Base-by-base conservation (phyloP, 2,113 vertebrate genomes). In the Desmodus rotundus region DNA sequence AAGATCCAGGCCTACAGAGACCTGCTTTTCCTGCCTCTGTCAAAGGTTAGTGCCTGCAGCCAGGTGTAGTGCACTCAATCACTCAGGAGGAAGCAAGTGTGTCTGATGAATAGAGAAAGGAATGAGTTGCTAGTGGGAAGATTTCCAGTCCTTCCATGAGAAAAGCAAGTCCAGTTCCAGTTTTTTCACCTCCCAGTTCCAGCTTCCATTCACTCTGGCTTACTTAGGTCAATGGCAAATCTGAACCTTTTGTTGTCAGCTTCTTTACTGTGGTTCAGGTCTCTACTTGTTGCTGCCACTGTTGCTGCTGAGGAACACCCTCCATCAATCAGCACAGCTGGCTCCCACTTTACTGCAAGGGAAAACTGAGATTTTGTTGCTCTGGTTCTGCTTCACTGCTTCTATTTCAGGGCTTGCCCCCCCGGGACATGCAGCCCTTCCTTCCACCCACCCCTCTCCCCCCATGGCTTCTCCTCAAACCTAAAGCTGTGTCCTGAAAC, bases 61-160 rank as follows among this genome's bases (percentile, higher is more conserved):
- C 52, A 91, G 94, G 67, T 19, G 11, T 16, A 26, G 24, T 36
- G 56, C 56, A 45, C 38, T 38, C 28, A 84, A 28, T 58, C 81
- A 94, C 43, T 36, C n/a, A 68, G 45, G 45, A 91, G 70, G 31
- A 87, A 72, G 12, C 56, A 56, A 95, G 45, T n/a, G 43, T 92
- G 38, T 33, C 73, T 89, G 50, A 86, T 28, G 41, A 77, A 74
- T 11, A 73, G 31, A 5, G 26, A 84, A 83, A 56, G 38, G n/a
- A 95, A 87, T 70, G 74, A 93, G 68, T 10, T 45, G 24, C 88
- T 93, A 80, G 33, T 89, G 78, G 87, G 81, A 95, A 83, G 73
- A 56, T 72, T 84, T 91, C 76, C 65, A 96, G 26, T 14, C 33
- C 45, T 76, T 77, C 20, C 20, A 13, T 91, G 54, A 87, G 52